Conservation (phyloP, 2,797 vertebrate species). For the Spinus olivaceus region DNA sequence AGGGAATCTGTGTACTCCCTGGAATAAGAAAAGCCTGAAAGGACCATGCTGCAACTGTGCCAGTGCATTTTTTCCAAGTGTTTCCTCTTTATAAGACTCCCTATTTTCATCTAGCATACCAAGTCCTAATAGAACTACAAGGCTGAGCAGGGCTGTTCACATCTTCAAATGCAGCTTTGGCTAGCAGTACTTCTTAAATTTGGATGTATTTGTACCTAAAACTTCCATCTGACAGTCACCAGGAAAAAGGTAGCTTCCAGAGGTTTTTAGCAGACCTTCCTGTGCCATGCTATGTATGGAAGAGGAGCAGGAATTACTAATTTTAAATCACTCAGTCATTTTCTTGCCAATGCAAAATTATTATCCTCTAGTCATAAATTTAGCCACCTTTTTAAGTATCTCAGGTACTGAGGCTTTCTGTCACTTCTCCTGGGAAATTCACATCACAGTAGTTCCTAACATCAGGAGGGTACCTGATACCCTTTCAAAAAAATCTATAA, state of each 20-base stretch:
- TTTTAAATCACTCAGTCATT: background rate
- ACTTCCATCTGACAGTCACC: background rate
- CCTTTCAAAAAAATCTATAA: background rate
- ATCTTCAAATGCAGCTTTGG: background rate
- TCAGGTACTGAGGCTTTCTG: background rate
- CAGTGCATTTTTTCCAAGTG: background rate
- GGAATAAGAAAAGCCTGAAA: background rate
- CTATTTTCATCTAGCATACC: background rate
- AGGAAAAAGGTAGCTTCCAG: background rate
- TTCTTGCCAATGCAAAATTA: background rate
- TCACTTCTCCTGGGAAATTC: background rate
- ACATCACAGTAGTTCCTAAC: background rate
- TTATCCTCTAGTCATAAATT: background rate
- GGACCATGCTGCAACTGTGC: background rate
- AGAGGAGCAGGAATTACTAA: background rate
- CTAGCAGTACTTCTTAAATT: background rate
- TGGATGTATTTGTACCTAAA: background rate
- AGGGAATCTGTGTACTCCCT: background rate
- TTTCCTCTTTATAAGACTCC: background rate
- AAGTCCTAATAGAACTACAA: background rate
- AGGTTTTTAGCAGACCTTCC: background rate
- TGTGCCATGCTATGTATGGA: background rate
- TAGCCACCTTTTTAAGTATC: background rate
- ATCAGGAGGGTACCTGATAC: background rate
- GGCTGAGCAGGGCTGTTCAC: background rate